Evolutionary conservation across 2,888 invertebrate species (phyloP).

Genomic region (Megastigmus dorsalis): DNA sequence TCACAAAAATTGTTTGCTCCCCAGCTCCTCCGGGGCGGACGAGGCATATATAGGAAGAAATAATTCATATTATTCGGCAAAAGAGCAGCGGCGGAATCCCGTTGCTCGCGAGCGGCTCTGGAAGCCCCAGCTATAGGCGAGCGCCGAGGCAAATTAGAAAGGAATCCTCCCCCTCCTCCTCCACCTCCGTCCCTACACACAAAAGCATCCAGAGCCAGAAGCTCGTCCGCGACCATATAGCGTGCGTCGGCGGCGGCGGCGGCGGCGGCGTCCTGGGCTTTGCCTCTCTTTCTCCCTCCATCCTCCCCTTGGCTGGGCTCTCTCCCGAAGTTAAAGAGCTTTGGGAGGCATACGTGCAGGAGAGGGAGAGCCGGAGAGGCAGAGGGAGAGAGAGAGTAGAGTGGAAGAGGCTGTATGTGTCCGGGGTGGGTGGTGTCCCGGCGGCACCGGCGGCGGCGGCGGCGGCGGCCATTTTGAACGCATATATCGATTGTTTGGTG

Average conservation of each 20-base stretch:
- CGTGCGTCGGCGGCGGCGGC: slow-evolving; percentile 4
- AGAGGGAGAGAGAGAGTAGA: slow-evolving; percentile 68
- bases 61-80: slow-evolving; percentile 43
- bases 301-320: slow-evolving; percentile 19
- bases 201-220: slow-evolving; percentile 43
- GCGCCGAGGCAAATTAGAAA: slow-evolving; percentile 50
- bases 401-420: slow-evolving; percentile 61
- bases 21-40: no score
- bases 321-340: slow-evolving; percentile 60
- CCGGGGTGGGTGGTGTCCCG: slow-evolving; percentile 69
- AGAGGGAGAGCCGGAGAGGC: slow-evolving; percentile 70
- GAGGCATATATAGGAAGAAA: slow-evolving; percentile 29
- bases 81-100: slow-evolving; percentile 7
- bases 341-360: slow-evolving; percentile 49
- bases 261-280: slow-evolving; percentile 41
- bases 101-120: background rate
- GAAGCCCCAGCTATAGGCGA: background rate
- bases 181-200: background rate
- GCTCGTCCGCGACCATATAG: slow-evolving; percentile 25
- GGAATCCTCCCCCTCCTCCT: slow-evolving; percentile 24
- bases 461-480: slow-evolving; percentile 75
- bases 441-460: no score
- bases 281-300: no score
- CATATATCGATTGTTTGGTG: slow-evolving; percentile 75
- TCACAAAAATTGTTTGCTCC: slow-evolving; percentile 39